Conservation (phyloP, 2,888 invertebrate species). For the Cyclophora albipunctata region DNA sequence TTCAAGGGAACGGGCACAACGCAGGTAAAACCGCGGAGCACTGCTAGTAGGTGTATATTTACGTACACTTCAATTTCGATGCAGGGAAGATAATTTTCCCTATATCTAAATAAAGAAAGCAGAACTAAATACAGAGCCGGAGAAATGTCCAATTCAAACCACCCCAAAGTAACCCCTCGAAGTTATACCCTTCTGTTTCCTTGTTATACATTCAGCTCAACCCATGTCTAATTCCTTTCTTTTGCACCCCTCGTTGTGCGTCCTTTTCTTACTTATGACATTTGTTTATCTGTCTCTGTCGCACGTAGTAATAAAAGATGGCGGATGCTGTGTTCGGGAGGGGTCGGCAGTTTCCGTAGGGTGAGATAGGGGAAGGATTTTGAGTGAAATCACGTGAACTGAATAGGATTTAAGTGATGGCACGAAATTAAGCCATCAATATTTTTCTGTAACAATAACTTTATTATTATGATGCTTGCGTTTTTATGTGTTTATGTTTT, state of each 20-base stretch:
- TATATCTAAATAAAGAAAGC: too few species aligned
- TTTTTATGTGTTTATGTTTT: too few species aligned
- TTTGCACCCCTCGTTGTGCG: slow-evolving; percentile 37
- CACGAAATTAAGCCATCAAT: slow-evolving; percentile 39
- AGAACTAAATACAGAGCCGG: too few species aligned
- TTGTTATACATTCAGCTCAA: slow-evolving; percentile 44
- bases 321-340: slow-evolving; percentile 58
- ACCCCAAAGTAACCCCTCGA: too few species aligned
- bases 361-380: slow-evolving; percentile 45
- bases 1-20: too few species aligned
- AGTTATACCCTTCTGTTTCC: slow-evolving; percentile 6
- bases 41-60: too few species aligned
- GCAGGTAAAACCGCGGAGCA: too few species aligned
- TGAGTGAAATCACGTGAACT: slow-evolving; percentile 39
- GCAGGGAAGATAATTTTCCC: too few species aligned
- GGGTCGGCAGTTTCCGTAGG: slow-evolving; percentile 45
- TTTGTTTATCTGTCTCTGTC: slow-evolving; percentile 22
- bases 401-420: slow-evolving; percentile 42
- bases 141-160: too few species aligned
- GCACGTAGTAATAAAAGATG: slow-evolving; percentile 43
- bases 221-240: slow-evolving; percentile 40
- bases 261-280: slow-evolving; percentile 13
- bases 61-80: too few species aligned
- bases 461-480: too few species aligned
- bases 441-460: slow-evolving; percentile 6